phyloP scores from a whole-genome alignment of 1,140 invertebrate genomes.

The Papilio xuthus region DNA sequence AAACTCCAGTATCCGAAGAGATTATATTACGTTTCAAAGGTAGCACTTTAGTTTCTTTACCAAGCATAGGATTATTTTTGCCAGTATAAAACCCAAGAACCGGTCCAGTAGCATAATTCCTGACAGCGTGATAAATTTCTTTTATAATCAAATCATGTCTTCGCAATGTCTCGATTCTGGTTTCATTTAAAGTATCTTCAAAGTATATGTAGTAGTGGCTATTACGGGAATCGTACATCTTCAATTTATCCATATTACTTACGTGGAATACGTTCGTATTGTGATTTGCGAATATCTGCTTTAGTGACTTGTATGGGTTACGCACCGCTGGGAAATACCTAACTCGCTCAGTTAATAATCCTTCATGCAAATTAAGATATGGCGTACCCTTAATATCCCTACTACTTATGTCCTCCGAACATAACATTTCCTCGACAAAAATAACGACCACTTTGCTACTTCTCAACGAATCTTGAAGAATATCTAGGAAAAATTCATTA shows the following conservation, averaged over 20 bases:
- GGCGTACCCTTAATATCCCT: constrained; percentile 59
- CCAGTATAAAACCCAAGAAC: constrained; percentile 66
- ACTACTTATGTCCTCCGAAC: constrained; percentile 56
- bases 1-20: constrained; percentile 46
- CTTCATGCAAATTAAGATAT: constrained; percentile 51
- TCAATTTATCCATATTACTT: constrained; percentile 48
- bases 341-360: constrained; percentile 49
- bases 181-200: constrained; percentile 53
- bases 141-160: constrained; percentile 62
- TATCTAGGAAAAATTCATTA: constrained; percentile 48
- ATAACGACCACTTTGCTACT: constrained; percentile 54
- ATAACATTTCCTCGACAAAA: constrained; percentile 63
- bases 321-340: constrained; percentile 57
- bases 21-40: constrained; percentile 39
- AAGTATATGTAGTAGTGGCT: constrained; percentile 66
- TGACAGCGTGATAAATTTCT: constrained; percentile 51
- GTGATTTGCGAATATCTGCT: constrained; percentile 49
- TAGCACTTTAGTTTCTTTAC: constrained; percentile 43
- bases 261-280: constrained; percentile 53
- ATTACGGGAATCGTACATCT: constrained; percentile 50
- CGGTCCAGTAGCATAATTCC: constrained; percentile 46
- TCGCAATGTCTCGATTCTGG: constrained; percentile 46
- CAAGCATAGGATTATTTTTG: constrained; percentile 55
- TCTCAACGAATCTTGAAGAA: constrained; percentile 54
- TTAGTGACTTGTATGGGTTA: constrained; percentile 55